Evolutionary conservation across 2,113 vertebrate genomes (phyloP).

Genomic region (Micronisus gabar): DNA sequence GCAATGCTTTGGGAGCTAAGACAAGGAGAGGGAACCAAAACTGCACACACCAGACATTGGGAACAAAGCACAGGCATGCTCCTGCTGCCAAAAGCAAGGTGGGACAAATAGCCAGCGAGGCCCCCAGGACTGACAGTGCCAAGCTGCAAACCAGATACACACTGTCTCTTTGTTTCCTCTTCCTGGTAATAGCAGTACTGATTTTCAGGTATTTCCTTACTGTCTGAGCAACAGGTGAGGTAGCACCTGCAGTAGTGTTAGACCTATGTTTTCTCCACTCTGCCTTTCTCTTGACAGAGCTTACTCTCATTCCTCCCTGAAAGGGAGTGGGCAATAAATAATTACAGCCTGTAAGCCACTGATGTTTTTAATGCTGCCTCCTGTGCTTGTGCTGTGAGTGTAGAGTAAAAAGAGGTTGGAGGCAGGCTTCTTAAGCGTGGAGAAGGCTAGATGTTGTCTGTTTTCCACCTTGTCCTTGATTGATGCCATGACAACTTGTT

Average conservation of each 20-base stretch:
- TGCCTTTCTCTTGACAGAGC: neutral
- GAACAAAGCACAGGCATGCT: neutral
- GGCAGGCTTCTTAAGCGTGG: neutral
- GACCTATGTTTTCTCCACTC: neutral
- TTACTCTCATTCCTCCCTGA: neutral
- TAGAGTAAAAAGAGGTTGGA: neutral
- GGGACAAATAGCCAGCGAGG: neutral
- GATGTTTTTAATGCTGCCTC: neutral
- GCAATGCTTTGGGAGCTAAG: neutral
- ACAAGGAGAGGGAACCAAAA: rapidly evolving
- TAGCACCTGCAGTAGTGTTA: neutral
- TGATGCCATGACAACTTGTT: neutral
- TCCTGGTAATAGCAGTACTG: neutral
- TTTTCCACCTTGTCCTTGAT: neutral
- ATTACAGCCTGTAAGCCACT: neutral
- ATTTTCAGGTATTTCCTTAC: neutral
- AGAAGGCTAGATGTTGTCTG: neutral
- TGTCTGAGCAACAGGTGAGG: neutral
- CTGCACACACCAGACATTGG: rapidly evolving
- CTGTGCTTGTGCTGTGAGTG: neutral
- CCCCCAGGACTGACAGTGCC: rapidly evolving
- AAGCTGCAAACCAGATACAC: neutral
- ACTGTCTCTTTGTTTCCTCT: neutral
- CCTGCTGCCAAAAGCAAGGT: neutral
- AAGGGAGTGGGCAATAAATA: neutral